Evolutionary conservation across 2,888 invertebrate species (phyloP).

Genomic region (Gastracanthus pulcherrimus): DNA sequence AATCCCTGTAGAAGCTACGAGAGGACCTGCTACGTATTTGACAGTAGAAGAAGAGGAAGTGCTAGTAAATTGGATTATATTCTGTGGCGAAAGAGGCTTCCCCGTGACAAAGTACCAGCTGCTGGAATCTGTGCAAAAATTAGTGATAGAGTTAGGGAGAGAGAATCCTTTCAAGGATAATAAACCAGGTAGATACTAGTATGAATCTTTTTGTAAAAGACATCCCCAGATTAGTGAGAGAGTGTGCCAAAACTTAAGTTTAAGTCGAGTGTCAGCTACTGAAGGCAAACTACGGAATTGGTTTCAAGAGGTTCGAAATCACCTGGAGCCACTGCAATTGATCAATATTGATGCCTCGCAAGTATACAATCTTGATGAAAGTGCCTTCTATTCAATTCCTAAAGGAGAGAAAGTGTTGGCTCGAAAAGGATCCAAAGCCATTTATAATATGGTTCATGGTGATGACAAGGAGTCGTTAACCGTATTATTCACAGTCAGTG

Average conservation of each 20-base stretch:
- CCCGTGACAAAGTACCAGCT: too few relatives aligned
- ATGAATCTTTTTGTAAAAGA: background rate
- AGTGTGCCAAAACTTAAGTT: constrained; percentile 61
- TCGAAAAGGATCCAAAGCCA: too few relatives aligned
- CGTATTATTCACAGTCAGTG: too few relatives aligned
- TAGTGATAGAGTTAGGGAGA: background rate
- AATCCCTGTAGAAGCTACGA: too few relatives aligned
- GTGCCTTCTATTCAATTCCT: constrained; percentile 10
- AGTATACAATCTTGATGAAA: constrained; percentile 52
- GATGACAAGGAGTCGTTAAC: too few relatives aligned
- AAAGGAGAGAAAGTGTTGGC: too few relatives aligned
- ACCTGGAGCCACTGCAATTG: constrained; percentile 58
- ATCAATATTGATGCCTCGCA: constrained; percentile 59
- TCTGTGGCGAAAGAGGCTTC: too few relatives aligned
- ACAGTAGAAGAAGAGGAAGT: too few relatives aligned
- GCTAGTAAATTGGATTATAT: too few relatives aligned
- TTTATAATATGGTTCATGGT: too few relatives aligned
- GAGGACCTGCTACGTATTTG: too few relatives aligned
- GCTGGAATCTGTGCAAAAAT: background rate
- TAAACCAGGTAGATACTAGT: background rate
- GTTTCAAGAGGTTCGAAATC: constrained; percentile 61
- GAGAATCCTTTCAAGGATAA: too few relatives aligned
- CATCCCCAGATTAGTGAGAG: background rate
- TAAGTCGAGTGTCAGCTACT: constrained; percentile 61
- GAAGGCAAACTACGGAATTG: constrained; percentile 63